Evolutionary conservation across 2,797 vertebrate species (phyloP), one percentile per base, ranked within the genome.

Genomic region (Myotis daubentonii): DNA sequence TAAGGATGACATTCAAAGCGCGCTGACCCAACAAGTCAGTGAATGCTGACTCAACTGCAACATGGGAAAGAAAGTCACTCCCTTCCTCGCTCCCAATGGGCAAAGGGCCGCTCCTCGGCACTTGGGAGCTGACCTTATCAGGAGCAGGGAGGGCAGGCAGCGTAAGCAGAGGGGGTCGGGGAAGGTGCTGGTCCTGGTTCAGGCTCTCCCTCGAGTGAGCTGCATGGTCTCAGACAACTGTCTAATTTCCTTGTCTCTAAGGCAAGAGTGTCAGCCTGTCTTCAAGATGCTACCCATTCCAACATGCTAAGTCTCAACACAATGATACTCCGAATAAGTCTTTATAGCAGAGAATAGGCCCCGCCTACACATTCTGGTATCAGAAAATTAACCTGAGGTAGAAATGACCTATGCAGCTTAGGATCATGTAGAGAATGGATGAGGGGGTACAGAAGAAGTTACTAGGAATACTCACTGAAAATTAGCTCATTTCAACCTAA

Each of bases 401-500:
- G 78, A 81, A 84, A 78, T 72, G 57, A 68, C n/a, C 55, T 51
- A n/a, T 5, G 16, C 75, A 25, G 19, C 22, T 70, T 60, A 75
- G 6, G 33, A 86, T 89, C 8, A 19, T 22, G 6, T 36, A 94
- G 33, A 86, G 19, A 91, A 91, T 80, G 44, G n/a, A 86, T 47
- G n/a, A 66, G 33, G 60, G 44, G 30, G 25, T 8, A 8, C 17
- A 70, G 33, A 41, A 65, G 6, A 38, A 70, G 41, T 60, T 70
- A 80, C 33, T 9, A 85, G 28, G 66, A 93, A 89, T 89, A 62
- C 1, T 25, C 53, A 89, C 16, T 81, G 68, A 78, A 89, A 36
- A 84, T 91, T 36, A 78, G 53, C 76, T 95, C 49, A 84, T 57
- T 89, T 94, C 70, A 84, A 96, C 72, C 84, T 82, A 93, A 86